Percentiles rank a stretch among this genome's conserved stretches.
These are phyloP conservation scores for Campoplex capitator DNA, from an alignment of 2,888 invertebrate species.

Conservation along the genomic window DNA sequence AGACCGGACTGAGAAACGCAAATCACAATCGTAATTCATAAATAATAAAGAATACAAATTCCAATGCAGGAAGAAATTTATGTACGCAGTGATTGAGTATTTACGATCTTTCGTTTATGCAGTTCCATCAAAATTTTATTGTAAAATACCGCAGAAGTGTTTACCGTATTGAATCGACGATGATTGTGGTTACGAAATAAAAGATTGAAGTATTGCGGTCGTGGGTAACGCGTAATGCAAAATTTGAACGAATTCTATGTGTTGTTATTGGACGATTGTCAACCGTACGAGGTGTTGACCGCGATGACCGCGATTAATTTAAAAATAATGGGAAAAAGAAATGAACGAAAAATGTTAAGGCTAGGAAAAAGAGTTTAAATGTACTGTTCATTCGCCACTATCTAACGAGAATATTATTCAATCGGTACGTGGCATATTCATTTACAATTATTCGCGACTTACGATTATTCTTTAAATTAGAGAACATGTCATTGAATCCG, in stretches of 20 bases:
- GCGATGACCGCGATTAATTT: constrained; percentile 27
- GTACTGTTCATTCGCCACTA: background rate
- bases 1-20: background rate
- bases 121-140: constrained; percentile 3
- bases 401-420: constrained; percentile 15
- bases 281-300: constrained; percentile 18
- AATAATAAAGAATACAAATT: background rate
- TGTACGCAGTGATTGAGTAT: background rate
- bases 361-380: background rate
- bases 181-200: constrained; percentile 11
- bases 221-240: background rate
- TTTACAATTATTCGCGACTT: background rate
- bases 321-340: constrained; percentile 4
- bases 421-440: background rate
- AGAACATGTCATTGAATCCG: background rate
- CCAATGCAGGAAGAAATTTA: constrained; percentile 4
- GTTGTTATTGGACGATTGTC: constrained; percentile 3
- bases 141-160: constrained; percentile 85
- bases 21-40: background rate
- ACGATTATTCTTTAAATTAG: background rate
- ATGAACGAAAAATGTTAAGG: background rate
- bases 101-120: constrained; percentile 1
- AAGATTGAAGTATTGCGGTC: constrained; percentile 6
- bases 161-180: constrained; percentile 77
- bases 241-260: background rate